phyloP scores from a whole-genome alignment of 2,113 vertebrate genomes.

The Thamnophis sirtalis region DNA sequence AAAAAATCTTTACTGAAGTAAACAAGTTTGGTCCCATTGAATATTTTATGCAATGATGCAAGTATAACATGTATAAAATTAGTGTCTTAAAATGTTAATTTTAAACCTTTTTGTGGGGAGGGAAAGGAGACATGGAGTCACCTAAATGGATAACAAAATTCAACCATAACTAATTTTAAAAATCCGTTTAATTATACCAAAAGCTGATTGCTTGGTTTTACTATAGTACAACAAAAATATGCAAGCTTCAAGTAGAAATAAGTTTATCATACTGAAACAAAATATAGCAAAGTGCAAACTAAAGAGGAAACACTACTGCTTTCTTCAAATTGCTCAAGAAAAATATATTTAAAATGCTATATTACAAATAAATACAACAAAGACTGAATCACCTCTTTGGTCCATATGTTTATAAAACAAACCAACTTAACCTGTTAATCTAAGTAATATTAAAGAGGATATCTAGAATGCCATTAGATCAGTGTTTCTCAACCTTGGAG shows the following conservation, averaged over 20 bases:
- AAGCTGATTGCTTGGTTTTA: conserved; percentile 4
- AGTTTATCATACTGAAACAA: conserved; percentile 27
- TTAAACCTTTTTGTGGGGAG: neutral
- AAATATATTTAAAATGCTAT: conserved; percentile 25
- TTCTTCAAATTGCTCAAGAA: conserved; percentile 29
- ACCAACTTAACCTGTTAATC: conserved; percentile 20
- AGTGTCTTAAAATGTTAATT: neutral
- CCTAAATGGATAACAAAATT: neutral
- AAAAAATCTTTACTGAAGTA: neutral
- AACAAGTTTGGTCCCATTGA: neutral
- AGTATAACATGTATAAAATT: neutral
- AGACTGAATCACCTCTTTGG: conserved; percentile 56
- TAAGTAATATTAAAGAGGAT: neutral
- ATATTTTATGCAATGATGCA: neutral
- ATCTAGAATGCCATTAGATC: neutral
- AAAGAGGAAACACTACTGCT: neutral
- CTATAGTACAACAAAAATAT: neutral
- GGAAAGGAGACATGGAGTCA: neutral
- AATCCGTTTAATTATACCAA: conserved; percentile 3
- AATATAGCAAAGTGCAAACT: conserved; percentile 21
- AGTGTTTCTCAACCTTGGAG: too few species aligned
- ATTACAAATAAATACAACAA: conserved; percentile 40
- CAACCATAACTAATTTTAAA: conserved; percentile 17
- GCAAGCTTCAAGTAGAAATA: conserved; percentile 17
- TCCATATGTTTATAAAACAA: conserved; percentile 26